phyloP scores from a whole-genome alignment of 2,113 vertebrate genomes.

The Syngnathus floridae region DNA sequence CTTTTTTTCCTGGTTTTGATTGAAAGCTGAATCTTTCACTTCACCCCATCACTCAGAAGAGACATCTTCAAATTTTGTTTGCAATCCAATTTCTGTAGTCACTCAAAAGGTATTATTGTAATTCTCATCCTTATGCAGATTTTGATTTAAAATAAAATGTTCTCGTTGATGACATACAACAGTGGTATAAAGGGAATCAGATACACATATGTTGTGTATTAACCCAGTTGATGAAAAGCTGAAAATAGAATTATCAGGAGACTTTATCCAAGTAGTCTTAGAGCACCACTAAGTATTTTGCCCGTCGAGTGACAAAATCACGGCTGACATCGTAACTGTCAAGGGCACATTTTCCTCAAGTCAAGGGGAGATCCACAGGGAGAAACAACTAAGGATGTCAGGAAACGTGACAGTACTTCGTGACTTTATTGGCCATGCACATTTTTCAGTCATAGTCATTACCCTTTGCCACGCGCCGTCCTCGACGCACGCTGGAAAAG shows the following conservation, averaged over 20 bases:
- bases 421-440: slow-evolving; percentile 58
- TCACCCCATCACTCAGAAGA: slow-evolving; percentile 55
- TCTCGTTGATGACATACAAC: neutral
- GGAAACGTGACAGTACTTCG: slow-evolving; percentile 53
- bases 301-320: slow-evolving; percentile 66
- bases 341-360: slow-evolving; percentile 60
- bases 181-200: slow-evolving; percentile 17
- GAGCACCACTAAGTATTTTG: slow-evolving; percentile 33
- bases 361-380: slow-evolving; percentile 52
- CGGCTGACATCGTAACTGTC: slow-evolving; percentile 58
- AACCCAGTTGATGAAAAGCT: slow-evolving; percentile 29
- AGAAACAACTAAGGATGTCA: slow-evolving; percentile 44
- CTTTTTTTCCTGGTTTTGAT: slow-evolving; percentile 48
- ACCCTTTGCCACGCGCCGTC: neutral
- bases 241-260: slow-evolving; percentile 25
- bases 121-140: slow-evolving; percentile 18
- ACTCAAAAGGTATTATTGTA: slow-evolving; percentile 30
- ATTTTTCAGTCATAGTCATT: slow-evolving; percentile 48
- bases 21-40: slow-evolving; percentile 66
- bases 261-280: slow-evolving; percentile 33
- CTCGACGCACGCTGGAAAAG: slow-evolving; percentile 16
- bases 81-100: slow-evolving; percentile 36
- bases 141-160: slow-evolving; percentile 8
- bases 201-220: slow-evolving; percentile 7
- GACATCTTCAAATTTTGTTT: slow-evolving; percentile 35